phyloP scores from a whole-genome alignment of 1,140 invertebrate species.

The Diuraphis noxia region DNA sequence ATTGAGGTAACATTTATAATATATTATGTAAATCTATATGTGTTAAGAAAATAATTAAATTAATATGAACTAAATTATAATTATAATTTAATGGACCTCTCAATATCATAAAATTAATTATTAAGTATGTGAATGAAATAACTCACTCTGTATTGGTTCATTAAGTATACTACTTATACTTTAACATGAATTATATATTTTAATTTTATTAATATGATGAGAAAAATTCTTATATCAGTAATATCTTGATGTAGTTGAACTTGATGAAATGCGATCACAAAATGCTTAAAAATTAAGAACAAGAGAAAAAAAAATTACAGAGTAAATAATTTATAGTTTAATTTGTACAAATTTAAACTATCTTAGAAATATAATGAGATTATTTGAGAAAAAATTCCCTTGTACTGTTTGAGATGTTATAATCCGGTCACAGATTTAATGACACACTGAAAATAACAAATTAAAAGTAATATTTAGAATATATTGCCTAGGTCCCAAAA shows the following conservation, averaged over 20 bases:
- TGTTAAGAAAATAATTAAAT: constrained; percentile 26
- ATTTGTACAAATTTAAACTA: constrained; percentile 30
- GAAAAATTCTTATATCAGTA: constrained; percentile 19
- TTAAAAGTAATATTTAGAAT: constrained; percentile 14
- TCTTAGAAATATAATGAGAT: constrained; percentile 14
- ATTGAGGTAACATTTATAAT: background rate
- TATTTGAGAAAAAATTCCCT: constrained; percentile 10
- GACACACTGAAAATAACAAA: constrained; percentile 49
- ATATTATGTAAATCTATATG: constrained; percentile 5
- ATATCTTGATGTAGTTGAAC: background rate
- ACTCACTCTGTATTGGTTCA: constrained; percentile 22
- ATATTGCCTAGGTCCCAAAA: background rate
- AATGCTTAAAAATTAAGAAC: constrained; percentile 28
- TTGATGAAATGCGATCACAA: constrained; percentile 40
- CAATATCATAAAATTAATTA: constrained; percentile 26
- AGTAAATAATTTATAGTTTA: background rate
- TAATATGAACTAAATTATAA: constrained; percentile 8
- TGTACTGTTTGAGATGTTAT: constrained; percentile 42
- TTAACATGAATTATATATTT: background rate
- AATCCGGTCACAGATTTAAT: constrained; percentile 45
- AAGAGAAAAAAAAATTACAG: constrained; percentile 42
- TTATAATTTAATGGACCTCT: constrained; percentile 35
- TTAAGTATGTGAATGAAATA: background rate
- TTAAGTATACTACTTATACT: background rate
- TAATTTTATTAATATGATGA: constrained; percentile 1